Evolutionary conservation across 2,888 invertebrate genomes (phyloP).

Genomic region (Amblyjoppa fuscipennis): DNA sequence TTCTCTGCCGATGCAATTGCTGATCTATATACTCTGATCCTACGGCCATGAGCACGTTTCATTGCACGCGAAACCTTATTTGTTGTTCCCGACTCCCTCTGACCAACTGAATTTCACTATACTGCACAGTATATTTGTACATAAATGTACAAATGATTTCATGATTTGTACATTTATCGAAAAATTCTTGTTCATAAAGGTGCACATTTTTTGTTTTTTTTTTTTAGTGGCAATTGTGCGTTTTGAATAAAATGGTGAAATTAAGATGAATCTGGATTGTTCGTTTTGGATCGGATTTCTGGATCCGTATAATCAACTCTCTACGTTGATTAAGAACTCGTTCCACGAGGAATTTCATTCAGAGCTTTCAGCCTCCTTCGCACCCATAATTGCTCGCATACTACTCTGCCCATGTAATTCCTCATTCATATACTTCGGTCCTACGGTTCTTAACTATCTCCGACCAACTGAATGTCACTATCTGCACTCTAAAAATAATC

Average conservation of each 20-base stretch:
- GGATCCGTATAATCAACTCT: conserved; percentile 21
- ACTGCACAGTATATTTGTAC: background rate
- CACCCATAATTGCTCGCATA: background rate
- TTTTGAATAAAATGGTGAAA: too few species aligned
- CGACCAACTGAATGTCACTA: conserved; percentile 41
- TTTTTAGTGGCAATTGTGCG: too few species aligned
- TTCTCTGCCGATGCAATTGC: background rate
- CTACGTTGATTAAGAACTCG: background rate
- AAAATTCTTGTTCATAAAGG: background rate
- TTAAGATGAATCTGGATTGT: too few species aligned
- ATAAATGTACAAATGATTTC: too few species aligned
- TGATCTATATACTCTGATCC: background rate
- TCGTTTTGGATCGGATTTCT: conserved; percentile 5
- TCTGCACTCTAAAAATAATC: background rate
- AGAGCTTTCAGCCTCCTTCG: conserved; percentile 8
- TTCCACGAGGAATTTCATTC: conserved; percentile 35
- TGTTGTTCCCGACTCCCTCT: background rate
- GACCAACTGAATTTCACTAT: conserved; percentile 35
- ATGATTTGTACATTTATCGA: too few species aligned
- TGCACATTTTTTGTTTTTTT: too few species aligned
- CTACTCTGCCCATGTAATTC: background rate
- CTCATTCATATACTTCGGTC: background rate
- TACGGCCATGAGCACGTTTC: conserved; percentile 27
- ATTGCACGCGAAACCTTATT: conserved; percentile 13
- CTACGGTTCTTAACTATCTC: background rate